Base-by-base conservation (phyloP, 2,113 vertebrate genomes). In the Meles meles region DNA sequence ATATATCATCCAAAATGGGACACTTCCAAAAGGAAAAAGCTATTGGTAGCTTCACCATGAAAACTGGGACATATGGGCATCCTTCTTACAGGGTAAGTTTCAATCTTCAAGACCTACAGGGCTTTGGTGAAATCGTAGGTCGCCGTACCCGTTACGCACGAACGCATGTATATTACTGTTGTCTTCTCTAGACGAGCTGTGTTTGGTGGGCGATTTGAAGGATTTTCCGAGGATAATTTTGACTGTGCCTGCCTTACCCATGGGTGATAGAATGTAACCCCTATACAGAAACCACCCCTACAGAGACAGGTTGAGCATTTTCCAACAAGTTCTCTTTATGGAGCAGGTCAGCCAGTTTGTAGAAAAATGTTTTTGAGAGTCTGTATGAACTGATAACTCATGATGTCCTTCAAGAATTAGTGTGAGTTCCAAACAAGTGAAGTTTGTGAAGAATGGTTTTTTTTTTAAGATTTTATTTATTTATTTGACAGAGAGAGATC, bases 181-280 rank as follows among this genome's bases (percentile, higher is more conserved):
- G n/a, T 80, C 84, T 96, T 84, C 37, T 85, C 37, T 39, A 63
- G 47, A n/a, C 8, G 18, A 72, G 6, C 1, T 72, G 18, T 80
- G 31, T 85, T 89, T 72, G 57, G 65, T 80, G 37, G 63, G 3
- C 14, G 65, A 34, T 72, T 29, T 89, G 15, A 72, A 67, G 29
- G 20, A 39, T 57, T 63, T 95, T 91, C 25, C 18, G 57, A 79
- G 59, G 39, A 86, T 67, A 13, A 34, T 92, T 67, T 92, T 88
- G 34, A 67, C 25, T n/a, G 17, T 92, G 34, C 7, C 61, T 81
- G 49, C 42, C 18, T 77, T 69, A 29, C 29, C 20, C 7, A 29
- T 14, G 20, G n/a, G 79, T 84, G 49, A 39, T 17, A 25, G 25
- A 57, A 84, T 86, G 86, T 93, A 93, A 90, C 44, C 12, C 12